Evolutionary conservation across 2,797 vertebrate genomes (phyloP), one percentile per base, ranked within the genome.

Genomic region (Schizothorax lantsangensis): DNA sequence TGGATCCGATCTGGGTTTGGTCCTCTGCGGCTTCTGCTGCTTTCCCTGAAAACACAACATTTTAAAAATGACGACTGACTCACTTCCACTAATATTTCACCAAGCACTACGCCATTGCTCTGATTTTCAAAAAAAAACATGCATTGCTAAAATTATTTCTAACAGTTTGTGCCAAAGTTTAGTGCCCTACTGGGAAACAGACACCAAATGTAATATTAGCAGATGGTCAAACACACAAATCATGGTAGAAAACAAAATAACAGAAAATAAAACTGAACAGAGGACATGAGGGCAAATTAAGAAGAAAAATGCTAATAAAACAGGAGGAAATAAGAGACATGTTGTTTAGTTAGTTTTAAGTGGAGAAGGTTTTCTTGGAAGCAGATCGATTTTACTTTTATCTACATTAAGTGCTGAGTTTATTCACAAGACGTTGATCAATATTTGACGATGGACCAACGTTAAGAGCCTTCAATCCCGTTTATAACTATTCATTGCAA

Each of bases 1-100:
- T 85, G 93, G 91, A 11, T 94, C 95, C 10, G 92, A 91, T 91
- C 85, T 95, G 80, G 94, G 95, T 5, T 90, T 91, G 88, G 89
- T 93, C 93, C 94, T 97, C 91, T 96, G 96, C 52, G 93, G 89
- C 72, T 93, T 94, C 90, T 93, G 94, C 90, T 93, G 93, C 93
- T 97, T 96, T 93, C 94, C 75, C 68, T 84, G 86, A 93, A 84
- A 92, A 91, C 11, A 94, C 80, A 92, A 26, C 86, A 90, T 59
- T 88, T 87, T 23, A 86, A 80, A 26, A 91, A 86, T 10, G 78
- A 80, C 38, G 14, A 71, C 59, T 43, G 62, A 71, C 38, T 36
- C 43, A 75, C 21, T 62, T 23, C 19, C 30, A 84, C 77, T 75
- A 54, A 73, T 64, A 85, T 40, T 45, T 38, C 19, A 54, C 10